These are phyloP conservation scores for Coecobrya sp. DNA, from an alignment of 2,888 invertebrate genomes.

Conservation along the genomic window DNA sequence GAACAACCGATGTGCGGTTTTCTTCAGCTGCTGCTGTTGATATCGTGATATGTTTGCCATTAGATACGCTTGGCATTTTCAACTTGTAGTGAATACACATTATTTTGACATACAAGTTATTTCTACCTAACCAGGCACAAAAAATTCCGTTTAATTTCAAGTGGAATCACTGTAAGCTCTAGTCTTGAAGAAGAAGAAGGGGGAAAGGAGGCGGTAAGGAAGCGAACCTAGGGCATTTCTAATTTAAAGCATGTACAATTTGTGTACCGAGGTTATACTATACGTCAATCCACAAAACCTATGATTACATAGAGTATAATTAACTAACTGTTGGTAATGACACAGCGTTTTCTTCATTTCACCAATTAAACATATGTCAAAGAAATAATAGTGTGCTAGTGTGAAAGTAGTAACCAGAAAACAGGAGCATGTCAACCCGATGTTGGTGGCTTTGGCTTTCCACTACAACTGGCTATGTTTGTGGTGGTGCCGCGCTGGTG, in stretches of 20 bases:
- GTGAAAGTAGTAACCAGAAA: not conserved
- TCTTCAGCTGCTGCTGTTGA: slow-evolving; percentile 2
- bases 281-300: not conserved
- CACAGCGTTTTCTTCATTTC: not conserved
- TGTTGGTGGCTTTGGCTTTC: too few relatives aligned
- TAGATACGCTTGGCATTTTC: not conserved
- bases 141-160: not conserved
- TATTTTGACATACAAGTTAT: not conserved
- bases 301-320: not conserved
- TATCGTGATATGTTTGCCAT: not conserved
- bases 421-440: not conserved
- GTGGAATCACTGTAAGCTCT: not conserved
- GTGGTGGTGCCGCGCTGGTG: too few relatives aligned
- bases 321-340: not conserved
- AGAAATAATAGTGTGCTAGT: not conserved
- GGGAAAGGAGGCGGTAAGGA: not conserved
- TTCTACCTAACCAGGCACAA: not conserved
- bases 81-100: not conserved
- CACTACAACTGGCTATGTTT: too few relatives aligned
- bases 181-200: not conserved
- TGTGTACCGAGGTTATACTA: not conserved
- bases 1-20: not conserved
- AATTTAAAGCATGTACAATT: not conserved
- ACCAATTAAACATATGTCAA: not conserved
- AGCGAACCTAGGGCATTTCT: not conserved